These are phyloP conservation scores for Daubentonia madagascariensis DNA, from an alignment of 2,113 vertebrate genomes.

Conservation along the genomic window DNA sequence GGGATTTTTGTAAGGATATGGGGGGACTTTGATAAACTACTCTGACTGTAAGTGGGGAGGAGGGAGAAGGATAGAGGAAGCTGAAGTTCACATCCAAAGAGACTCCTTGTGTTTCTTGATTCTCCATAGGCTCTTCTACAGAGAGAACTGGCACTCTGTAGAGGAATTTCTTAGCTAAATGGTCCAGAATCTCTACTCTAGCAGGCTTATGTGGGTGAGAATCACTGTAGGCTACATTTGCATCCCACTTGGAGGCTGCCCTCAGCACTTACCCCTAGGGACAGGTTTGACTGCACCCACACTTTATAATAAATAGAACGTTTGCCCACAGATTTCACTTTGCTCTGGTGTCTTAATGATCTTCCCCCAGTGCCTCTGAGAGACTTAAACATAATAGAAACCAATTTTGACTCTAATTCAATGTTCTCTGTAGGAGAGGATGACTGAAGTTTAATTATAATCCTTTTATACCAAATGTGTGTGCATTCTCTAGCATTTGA, in stretches of 20 bases:
- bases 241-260: background rate
- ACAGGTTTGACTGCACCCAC: constrained; percentile 52
- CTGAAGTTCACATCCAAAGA: background rate
- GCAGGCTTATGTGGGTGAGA: background rate
- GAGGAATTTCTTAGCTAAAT: background rate
- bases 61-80: background rate
- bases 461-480: constrained; percentile 61
- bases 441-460: constrained; percentile 78
- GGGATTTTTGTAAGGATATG: background rate
- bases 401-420: constrained; percentile 76
- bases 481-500: constrained; percentile 47
- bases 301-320: constrained; percentile 65
- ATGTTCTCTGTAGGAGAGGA: constrained; percentile 72
- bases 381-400: constrained; percentile 75
- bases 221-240: background rate
- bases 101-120: background rate
- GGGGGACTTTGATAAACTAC: background rate
- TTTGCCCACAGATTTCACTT: constrained; percentile 66
- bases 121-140: background rate
- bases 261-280: background rate
- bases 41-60: background rate
- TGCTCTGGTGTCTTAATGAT: constrained; percentile 69
- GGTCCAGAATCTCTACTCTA: background rate
- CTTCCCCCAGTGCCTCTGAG: constrained; percentile 63
- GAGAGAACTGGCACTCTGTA: background rate